A percentile compares a stretch with the other conserved stretches of the same genome.
phyloP scores from a whole-genome alignment of 2,797 vertebrate genomes.

The Monodelphis domestica region DNA sequence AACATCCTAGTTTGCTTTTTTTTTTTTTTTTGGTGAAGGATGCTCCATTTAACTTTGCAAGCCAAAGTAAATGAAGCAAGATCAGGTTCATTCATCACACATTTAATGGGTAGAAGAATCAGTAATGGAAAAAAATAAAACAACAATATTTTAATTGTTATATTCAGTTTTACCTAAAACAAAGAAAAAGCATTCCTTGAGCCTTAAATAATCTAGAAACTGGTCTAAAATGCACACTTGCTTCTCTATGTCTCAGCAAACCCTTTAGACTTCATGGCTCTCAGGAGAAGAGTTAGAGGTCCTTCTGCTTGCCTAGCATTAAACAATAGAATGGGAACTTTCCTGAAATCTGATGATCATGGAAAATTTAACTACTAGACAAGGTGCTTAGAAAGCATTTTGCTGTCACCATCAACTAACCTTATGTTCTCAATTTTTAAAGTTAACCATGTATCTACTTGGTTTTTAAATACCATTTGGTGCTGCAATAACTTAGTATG shows the following conservation, averaged over 20 bases:
- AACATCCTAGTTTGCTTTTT: constrained; percentile 78
- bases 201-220: constrained; percentile 57
- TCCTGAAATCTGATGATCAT: constrained; percentile 91
- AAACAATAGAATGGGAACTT: constrained; percentile 90
- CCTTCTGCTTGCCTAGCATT: constrained; percentile 88
- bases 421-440: constrained; percentile 80
- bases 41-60: constrained; percentile 85
- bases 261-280: constrained; percentile 79
- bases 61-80: constrained; percentile 85
- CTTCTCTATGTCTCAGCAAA: constrained; percentile 80
- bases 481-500: constrained; percentile 56
- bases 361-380: constrained; percentile 86
- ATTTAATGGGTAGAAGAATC: constrained; percentile 65
- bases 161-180: constrained; percentile 57
- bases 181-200: constrained; percentile 61
- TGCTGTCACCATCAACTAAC: constrained; percentile 83
- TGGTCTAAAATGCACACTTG: constrained; percentile 74
- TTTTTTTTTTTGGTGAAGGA: constrained; percentile 65
- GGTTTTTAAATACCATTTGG: constrained; percentile 76
- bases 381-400: constrained; percentile 85
- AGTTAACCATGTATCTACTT: constrained; percentile 72
- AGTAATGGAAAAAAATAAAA: constrained; percentile 51
- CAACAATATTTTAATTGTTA: constrained; percentile 58
- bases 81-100: constrained; percentile 80
- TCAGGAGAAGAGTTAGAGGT: constrained; percentile 82